Conservation (phyloP, 2,113 vertebrate genomes). For the Sinocyclocheilus maitianheensis region DNA sequence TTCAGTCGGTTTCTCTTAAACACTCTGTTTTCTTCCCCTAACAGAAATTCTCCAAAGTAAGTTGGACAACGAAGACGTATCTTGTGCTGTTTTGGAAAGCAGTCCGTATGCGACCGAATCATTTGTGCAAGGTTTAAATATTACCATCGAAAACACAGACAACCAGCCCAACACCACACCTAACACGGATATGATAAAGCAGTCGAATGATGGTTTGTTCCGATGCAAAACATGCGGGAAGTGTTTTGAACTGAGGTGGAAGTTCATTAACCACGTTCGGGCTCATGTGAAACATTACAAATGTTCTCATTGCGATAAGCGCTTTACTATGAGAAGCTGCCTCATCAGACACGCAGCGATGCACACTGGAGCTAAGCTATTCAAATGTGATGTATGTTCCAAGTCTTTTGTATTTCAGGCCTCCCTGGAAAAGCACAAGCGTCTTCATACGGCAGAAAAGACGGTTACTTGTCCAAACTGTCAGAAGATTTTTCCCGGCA, state of each 20-base stretch:
- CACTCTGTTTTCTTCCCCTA: neutral
- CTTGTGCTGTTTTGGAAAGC: neutral
- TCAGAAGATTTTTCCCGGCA: slow-evolving; percentile 51
- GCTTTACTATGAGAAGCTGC: slow-evolving; percentile 50
- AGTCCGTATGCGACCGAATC: neutral
- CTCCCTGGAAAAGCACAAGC: slow-evolving; percentile 61
- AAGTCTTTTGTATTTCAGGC: slow-evolving; percentile 62
- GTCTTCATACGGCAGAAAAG: slow-evolving; percentile 46
- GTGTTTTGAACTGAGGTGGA: slow-evolving; percentile 60
- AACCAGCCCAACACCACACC: neutral
- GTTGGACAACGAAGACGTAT: neutral
- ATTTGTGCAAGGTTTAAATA: slow-evolving; percentile 15
- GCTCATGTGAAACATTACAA: slow-evolving; percentile 63
- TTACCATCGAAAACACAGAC: slow-evolving; percentile 6
- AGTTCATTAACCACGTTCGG: slow-evolving; percentile 61
- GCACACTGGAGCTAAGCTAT: slow-evolving; percentile 63
- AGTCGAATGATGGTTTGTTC: slow-evolving; percentile 32
- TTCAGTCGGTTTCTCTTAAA: neutral
- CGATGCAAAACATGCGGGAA: slow-evolving; percentile 63
- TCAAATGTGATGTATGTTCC: slow-evolving; percentile 60
- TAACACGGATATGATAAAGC: neutral
- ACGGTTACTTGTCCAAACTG: slow-evolving; percentile 55
- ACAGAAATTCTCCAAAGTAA: slow-evolving; percentile 31
- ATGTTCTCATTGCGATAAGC: slow-evolving; percentile 62
- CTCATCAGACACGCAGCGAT: slow-evolving; percentile 54